A percentile compares a stretch with the other conserved stretches of the same genome.
phyloP scores from a whole-genome alignment of 1,140 invertebrate species.

The Streblospio benedicti region DNA sequence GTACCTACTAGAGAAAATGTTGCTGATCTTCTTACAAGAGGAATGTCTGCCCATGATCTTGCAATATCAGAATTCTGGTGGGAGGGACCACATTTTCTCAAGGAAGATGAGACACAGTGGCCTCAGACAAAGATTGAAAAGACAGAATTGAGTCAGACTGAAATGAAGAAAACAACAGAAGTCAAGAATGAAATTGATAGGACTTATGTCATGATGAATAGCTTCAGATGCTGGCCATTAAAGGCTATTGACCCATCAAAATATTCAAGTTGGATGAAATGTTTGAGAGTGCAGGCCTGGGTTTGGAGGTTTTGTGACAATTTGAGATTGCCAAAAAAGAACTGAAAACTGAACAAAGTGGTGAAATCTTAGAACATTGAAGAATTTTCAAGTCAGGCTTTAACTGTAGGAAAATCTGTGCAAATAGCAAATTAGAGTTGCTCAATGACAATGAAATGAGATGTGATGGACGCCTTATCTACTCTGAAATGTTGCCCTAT shows the following conservation, averaged over 20 bases:
- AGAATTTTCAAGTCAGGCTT: not conserved
- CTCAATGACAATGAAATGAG: too few relatives aligned
- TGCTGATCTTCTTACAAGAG: not conserved
- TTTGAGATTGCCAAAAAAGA: not conserved
- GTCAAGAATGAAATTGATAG: not conserved
- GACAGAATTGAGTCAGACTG: not conserved
- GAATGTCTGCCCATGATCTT: not conserved
- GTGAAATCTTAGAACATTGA: not conserved
- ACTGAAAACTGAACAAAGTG: too few relatives aligned
- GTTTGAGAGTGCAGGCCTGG: not conserved
- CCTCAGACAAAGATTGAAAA: not conserved
- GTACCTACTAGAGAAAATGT: not conserved
- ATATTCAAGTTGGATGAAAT: not conserved
- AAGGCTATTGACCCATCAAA: not conserved
- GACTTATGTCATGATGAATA: not conserved
- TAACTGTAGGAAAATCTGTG: constrained; percentile 2
- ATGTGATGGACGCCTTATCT: too few relatives aligned
- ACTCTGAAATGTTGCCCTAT: too few relatives aligned
- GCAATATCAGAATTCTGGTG: not conserved
- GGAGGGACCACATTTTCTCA: not conserved
- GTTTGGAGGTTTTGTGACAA: not conserved
- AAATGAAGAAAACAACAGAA: not conserved
- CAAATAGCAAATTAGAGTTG: constrained; percentile 6
- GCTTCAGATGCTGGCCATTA: not conserved
- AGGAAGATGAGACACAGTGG: not conserved